Evolutionary conservation across 2,797 vertebrate species (phyloP).

Genomic region (Cyprinella venusta): DNA sequence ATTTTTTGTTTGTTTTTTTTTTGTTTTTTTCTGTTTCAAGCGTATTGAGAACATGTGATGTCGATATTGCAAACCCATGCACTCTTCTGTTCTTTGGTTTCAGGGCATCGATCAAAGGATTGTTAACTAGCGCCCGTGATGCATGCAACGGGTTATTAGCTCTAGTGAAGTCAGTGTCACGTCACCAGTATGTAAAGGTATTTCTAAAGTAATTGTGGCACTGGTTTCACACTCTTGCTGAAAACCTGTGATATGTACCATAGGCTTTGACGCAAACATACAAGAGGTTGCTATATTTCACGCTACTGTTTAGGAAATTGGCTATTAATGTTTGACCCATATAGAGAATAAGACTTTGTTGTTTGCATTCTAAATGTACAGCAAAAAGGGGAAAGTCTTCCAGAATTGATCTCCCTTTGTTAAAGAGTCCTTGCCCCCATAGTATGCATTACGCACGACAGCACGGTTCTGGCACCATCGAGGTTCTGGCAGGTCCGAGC

Average conservation of each 20-base stretch:
- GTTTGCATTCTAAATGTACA: slow-evolving; percentile 76
- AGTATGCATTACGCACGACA: slow-evolving; percentile 65
- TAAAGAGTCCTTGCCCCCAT: slow-evolving; percentile 75
- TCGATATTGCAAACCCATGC: slow-evolving; percentile 37
- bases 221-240: slow-evolving; percentile 30
- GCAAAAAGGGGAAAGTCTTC: slow-evolving; percentile 82
- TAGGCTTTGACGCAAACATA: slow-evolving; percentile 11
- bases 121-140: slow-evolving; percentile 35
- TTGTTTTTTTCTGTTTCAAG: not conserved
- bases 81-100: slow-evolving; percentile 38
- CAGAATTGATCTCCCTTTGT: slow-evolving; percentile 78
- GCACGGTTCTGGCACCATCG: slow-evolving; percentile 23
- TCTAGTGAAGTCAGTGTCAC: slow-evolving; percentile 42
- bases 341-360: slow-evolving; percentile 45
- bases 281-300: slow-evolving; percentile 20
- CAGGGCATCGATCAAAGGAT: slow-evolving; percentile 44
- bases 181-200: slow-evolving; percentile 29
- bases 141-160: slow-evolving; percentile 42
- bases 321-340: slow-evolving; percentile 27
- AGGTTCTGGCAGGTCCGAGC: slow-evolving; percentile 76
- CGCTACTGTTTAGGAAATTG: slow-evolving; percentile 36
- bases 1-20: not conserved
- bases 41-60: slow-evolving; percentile 20
- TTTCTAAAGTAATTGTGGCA: slow-evolving; percentile 29
- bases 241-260: slow-evolving; percentile 40